A percentile compares a stretch with the other conserved stretches of the same genome.
Evolutionary conservation across 2,113 vertebrate genomes (phyloP).

Genomic region (Pampusana beccarii): DNA sequence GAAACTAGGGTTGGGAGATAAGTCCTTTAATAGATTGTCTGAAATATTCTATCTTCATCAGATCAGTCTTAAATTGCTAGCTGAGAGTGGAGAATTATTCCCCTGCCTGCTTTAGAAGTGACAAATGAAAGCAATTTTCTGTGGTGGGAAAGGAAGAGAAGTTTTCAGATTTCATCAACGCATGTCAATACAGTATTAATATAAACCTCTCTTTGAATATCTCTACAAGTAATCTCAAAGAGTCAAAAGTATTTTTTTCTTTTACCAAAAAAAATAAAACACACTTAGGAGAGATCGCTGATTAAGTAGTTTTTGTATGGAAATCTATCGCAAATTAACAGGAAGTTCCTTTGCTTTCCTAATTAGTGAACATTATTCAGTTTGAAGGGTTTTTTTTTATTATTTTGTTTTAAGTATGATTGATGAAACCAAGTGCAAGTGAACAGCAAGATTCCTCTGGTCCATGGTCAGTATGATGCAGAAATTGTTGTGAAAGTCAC

Average conservation of each 20-base stretch:
- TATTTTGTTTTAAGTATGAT: not conserved
- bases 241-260: not conserved
- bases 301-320: not conserved
- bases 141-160: not conserved
- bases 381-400: not conserved
- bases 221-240: not conserved
- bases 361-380: not conserved
- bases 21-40: not conserved
- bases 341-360: not conserved
- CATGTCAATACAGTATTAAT: not conserved
- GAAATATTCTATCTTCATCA: not conserved
- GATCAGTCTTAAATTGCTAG: not conserved
- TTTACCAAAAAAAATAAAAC: not conserved
- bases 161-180: not conserved
- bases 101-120: not conserved
- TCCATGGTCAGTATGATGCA: not conserved
- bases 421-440: not conserved
- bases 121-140: conserved; percentile 7
- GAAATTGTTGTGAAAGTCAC: not conserved
- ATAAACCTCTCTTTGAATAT: not conserved
- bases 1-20: not conserved
- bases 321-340: not conserved
- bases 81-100: not conserved
- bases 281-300: not conserved
- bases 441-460: not conserved